Evolutionary conservation across 2,113 vertebrate species (phyloP).

Genomic region (Thermophis baileyi): DNA sequence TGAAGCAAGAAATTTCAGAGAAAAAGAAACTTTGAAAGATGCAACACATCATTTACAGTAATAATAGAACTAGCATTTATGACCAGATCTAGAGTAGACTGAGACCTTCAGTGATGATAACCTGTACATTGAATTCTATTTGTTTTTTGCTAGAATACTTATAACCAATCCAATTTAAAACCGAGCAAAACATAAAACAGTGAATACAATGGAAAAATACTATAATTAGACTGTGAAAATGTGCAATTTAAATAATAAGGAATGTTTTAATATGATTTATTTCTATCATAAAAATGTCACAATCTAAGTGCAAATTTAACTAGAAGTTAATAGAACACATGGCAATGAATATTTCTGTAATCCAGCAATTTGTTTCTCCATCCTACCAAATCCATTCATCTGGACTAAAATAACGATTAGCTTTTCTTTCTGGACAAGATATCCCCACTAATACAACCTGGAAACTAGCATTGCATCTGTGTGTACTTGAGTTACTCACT

Average conservation of each 20-base stretch:
- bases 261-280: constrained; percentile 65
- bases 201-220: constrained; percentile 21
- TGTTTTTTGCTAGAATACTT: constrained; percentile 29
- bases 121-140: constrained; percentile 36
- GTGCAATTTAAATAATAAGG: constrained; percentile 62
- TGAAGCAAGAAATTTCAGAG: constrained; percentile 51
- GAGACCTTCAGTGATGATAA: constrained; percentile 39
- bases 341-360: constrained; percentile 19
- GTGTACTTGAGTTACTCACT: background rate
- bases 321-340: constrained; percentile 34
- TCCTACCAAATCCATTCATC: background rate
- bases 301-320: constrained; percentile 36
- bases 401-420: background rate
- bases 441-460: background rate
- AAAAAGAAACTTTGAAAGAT: constrained; percentile 29
- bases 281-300: constrained; percentile 44
- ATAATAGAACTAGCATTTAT: background rate
- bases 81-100: constrained; percentile 44
- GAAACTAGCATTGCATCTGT: background rate
- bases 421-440: background rate
- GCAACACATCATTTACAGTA: constrained; percentile 10
- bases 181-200: constrained; percentile 30
- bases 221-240: constrained; percentile 54
- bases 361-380: constrained; percentile 5
- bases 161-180: constrained; percentile 42